A percentile compares a stretch with the other conserved stretches of the same genome.
These are phyloP conservation scores for Chrysolina haemoptera DNA, from an alignment of 2,888 invertebrate species.

Conservation along the genomic window DNA sequence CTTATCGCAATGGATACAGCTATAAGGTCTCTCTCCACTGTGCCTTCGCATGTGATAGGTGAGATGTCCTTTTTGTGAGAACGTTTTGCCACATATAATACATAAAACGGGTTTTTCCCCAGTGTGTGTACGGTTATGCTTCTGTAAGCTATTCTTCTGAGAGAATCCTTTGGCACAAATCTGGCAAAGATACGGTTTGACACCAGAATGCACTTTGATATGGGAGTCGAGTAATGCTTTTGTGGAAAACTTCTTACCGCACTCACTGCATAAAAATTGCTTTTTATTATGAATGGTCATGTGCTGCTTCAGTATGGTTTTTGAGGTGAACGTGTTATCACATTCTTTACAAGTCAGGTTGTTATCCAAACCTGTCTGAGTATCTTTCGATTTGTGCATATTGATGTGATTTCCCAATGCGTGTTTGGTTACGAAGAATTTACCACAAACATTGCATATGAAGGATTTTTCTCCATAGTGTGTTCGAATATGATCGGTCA, in stretches of 20 bases:
- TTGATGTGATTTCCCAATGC: constrained; percentile 46
- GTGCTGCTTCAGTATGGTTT: constrained; percentile 37
- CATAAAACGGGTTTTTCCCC: constrained; percentile 46
- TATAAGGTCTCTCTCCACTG: constrained; percentile 41
- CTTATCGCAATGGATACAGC: constrained; percentile 38
- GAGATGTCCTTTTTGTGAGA: constrained; percentile 48
- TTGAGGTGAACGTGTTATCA: constrained; percentile 33
- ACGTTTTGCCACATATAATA: constrained; percentile 45
- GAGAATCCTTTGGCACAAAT: constrained; percentile 40
- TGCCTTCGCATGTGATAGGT: constrained; percentile 49
- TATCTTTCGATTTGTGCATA: constrained; percentile 41
- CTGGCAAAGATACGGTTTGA: constrained; percentile 44
- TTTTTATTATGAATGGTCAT: constrained; percentile 42
- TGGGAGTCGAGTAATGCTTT: constrained; percentile 41
- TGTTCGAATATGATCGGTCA: constrained; percentile 50
- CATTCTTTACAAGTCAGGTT: constrained; percentile 36
- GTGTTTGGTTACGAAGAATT: constrained; percentile 56
- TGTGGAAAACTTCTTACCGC: constrained; percentile 44
- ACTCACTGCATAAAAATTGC: constrained; percentile 45
- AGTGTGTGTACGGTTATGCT: constrained; percentile 41
- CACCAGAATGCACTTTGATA: constrained; percentile 43
- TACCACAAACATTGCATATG: constrained; percentile 61
- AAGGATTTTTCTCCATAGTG: constrained; percentile 50
- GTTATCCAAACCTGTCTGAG: constrained; percentile 19
- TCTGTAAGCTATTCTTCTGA: constrained; percentile 28